Base-by-base conservation (phyloP, 1,140 invertebrate species). In the Amphibalanus amphitrite region DNA sequence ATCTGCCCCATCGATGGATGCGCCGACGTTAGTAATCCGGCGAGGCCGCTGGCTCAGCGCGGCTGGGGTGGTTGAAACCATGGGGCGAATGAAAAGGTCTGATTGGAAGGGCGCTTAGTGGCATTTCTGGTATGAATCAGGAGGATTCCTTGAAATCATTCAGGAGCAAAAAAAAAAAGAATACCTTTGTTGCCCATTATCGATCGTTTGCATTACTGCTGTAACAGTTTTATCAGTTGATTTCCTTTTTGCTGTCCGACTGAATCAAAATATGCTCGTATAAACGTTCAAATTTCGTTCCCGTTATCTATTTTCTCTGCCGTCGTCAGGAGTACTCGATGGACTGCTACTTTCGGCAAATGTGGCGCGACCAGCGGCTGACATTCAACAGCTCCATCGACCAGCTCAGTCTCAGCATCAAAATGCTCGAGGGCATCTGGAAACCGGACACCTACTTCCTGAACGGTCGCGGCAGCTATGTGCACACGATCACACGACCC, bases 371-470 rank as follows among this genome's bases (percentile, higher is more conserved):
- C 79, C 78, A 81, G 13, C 77, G 86, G 33, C 79, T 84, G n/a
- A 74, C 75, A 30, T 84, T 83, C 75, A 78, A 81, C 80, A 69
- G 82, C 79, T 81, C 77, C 80, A 67, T 83, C 33, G 47, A 76
- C 65, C 73, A 76, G 38, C 71, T 75, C 6, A 74, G 75, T 65
- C 73, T 79, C 23, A 76, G 75, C 70, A 76, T 77, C 40, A 74
- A 75, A 67, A 77, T 84, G 76, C 74, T 83, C 69, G 81, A 83
- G 67, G 81, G 79, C 70, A 77, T 82, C 0, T 87, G 86, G 86
- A 85, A 84, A 73, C 86, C 86, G 0, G 86, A 87, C 77, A 87
- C 86, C 0, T 86, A 83, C 77, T 86, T 88, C 76, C 77, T 84
- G 40, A 88, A 88, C 77, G 85, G 85, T 25, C 81, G 83, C 73